Evolutionary conservation across 64 coral and sea anemone species (phyloP), one percentile per base, ranked within the genome.

Genomic region (Platygyra sinensis): DNA sequence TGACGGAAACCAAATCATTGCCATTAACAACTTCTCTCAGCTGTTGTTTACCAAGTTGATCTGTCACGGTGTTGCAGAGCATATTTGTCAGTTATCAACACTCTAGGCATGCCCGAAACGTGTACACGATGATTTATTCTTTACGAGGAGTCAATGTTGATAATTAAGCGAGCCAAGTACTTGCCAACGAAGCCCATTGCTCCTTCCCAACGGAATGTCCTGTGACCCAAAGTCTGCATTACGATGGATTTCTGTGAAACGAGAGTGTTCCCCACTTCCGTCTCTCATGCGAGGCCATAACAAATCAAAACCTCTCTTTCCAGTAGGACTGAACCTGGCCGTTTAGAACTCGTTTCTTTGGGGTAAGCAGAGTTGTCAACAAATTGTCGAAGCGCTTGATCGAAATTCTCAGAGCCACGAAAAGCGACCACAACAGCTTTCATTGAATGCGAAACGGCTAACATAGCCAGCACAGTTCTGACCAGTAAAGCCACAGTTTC

Each of bases 71-170:
- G 93, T 46, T 85, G 54, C 13, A 86, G 32, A 64, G 93, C 88
- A 54, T 94, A 87, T 4, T 82, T n/a, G 39, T 90, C n/a, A 94
- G 22, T 94, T 77, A 15, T 89, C 93, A 72, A n/a, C n/a, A 94
- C 88, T 39, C 93, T 30, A 79, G 93, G 93, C 80, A 85, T 89
- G 14, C 93, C 93, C n/a, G n/a, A 75, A 94, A 94, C 50, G 93
- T 94, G 74, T 94, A 94, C 59, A 90, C n/a, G 20, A 86, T 62
- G 20, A 90, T n/a, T n/a, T 31, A 30, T 94, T 90, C 75, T n/a
- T 87, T 52, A 30, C 60, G 79, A 29, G 81, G 61, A 60, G 60
- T n/a, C 73, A 10, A 86, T 85, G 8, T 78, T 78, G 4, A 90
- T 24, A 89, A n/a, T n/a, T 90, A 78, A 60, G 33, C 27, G 19